Conservation (phyloP, 2,113 vertebrate genomes). For the human (Homo sapiens) region GRCh38 chr11:60770001-60770500, state of each 20-base stretch:
- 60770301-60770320: too few relatives aligned
- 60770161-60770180: not conserved
- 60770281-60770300: not conserved
- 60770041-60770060: not conserved
- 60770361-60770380: too few relatives aligned
- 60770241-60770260: not conserved
- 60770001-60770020: not conserved
- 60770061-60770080: not conserved
- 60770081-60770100: not conserved
- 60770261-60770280: not conserved
- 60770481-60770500: too few relatives aligned
- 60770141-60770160: not conserved
- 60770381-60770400: too few relatives aligned
- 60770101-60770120: accelerated
- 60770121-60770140: not conserved
- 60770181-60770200: not conserved
- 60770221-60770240: not conserved
- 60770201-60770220: not conserved
- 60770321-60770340: too few relatives aligned
- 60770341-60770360: too few relatives aligned
- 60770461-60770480: too few relatives aligned
- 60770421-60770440: too few relatives aligned
- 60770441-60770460: too few relatives aligned
- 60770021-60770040: accelerated
- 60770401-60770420: too few relatives aligned